These are phyloP conservation scores for Eristalis tenax DNA, from an alignment of 2,888 invertebrate genomes.

Conservation along the genomic window DNA sequence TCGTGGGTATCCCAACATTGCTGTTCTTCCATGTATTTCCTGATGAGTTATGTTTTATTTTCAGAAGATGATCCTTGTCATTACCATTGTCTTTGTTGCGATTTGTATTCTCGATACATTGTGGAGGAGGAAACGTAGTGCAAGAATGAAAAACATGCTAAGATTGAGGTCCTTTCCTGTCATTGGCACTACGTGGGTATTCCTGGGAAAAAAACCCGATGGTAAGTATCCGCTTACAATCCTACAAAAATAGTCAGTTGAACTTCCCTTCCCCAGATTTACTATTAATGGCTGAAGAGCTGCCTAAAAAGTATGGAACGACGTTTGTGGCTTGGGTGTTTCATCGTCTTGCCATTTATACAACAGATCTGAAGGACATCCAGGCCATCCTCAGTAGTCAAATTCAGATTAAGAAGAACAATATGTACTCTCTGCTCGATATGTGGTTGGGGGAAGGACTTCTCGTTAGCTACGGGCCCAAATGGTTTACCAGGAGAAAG, in stretches of 20 bases:
- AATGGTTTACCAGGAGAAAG: constrained; percentile 86
- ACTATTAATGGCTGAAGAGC: constrained; percentile 43
- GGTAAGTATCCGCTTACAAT: constrained; percentile 23
- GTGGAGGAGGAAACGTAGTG: constrained; percentile 53
- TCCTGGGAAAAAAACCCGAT: constrained; percentile 59
- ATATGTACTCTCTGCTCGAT: constrained; percentile 72
- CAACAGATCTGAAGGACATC: constrained; percentile 68
- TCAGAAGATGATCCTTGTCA: constrained; percentile 55
- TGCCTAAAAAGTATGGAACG: constrained; percentile 60
- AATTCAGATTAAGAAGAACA: constrained; percentile 66
- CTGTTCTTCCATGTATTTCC: background rate
- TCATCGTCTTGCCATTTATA: constrained; percentile 65
- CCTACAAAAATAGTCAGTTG: no score
- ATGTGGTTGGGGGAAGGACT: constrained; percentile 70
- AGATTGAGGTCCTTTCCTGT: constrained; percentile 56
- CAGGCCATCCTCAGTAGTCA: constrained; percentile 59
- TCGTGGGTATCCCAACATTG: background rate
- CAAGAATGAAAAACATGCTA: constrained; percentile 49
- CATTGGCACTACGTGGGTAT: constrained; percentile 66
- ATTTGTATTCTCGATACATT: constrained; percentile 57
- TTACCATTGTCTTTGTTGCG: constrained; percentile 20
- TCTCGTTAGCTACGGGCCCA: constrained; percentile 73
- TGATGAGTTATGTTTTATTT: background rate
- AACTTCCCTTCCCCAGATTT: constrained; percentile 46
- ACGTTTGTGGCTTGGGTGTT: constrained; percentile 64